Base-by-base conservation (phyloP, 2,797 vertebrate species). In the Phylloscopus collybita region DNA sequence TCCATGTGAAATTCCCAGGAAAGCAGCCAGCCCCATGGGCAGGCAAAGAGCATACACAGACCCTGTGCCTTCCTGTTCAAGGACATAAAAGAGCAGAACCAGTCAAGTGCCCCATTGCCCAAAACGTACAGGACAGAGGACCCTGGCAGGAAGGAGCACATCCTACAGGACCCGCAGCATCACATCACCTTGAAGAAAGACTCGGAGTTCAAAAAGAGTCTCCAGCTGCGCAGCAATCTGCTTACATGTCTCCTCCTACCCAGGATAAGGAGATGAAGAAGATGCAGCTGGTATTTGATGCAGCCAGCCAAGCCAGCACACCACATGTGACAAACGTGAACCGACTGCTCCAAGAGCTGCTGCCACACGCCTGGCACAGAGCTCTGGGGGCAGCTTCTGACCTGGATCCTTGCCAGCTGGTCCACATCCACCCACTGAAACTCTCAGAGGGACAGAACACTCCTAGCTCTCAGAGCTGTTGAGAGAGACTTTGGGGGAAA, bases 271-370 rank as follows among this genome's bases (percentile, higher is more conserved):
- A 80, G 65, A 56, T 8, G 16, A 80, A 73, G 64, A 34, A 32
- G 22, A 30, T 51, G 60, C 27, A 92, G 64, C 34, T 76, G 62
- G 40, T 30, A 64, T 64, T 42, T 38, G n/a, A 60, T 29, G 62
- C 57, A 88, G 42, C 13, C 54, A 82, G 34, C 32, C 79, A 54
- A 42, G 50, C 29, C 65, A 87, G 70, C 47, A 57, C 42, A 40
- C 12, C 40, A 0, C 0, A 0, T 16, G 32, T 44, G 36, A 47
- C 79, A 81, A 42, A 81, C 1, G 0, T 2, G 14, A 62, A 29
- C 23, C 1, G 0, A 19, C 9, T 22, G 64, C 54, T 90, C 50
- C 64, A n/a, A 49, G 42, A 30, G 71, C 25, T 76, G 69, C 36
- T 66, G 27, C 27, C 59, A 25, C 3, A 30, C 4, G 25, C 34